Conservation (phyloP, 2,797 vertebrate species). For the Clarias pachynema region DNA sequence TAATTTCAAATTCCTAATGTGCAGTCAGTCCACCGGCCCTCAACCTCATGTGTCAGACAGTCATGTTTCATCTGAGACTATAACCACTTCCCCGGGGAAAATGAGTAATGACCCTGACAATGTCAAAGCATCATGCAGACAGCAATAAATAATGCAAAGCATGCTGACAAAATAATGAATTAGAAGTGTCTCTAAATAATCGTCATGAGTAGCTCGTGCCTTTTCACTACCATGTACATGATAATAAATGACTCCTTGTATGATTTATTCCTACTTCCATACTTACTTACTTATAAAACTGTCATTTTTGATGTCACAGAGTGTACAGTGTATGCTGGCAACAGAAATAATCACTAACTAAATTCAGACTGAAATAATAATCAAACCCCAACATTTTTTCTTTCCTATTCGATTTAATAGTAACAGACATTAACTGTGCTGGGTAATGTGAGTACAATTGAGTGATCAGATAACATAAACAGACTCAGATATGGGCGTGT, state of each 20-base stretch:
- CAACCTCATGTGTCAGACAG: background rate
- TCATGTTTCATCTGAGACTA: conserved; percentile 37
- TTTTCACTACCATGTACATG: background rate
- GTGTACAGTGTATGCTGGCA: background rate
- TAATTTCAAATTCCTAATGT: background rate
- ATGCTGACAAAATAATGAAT: conserved; percentile 10
- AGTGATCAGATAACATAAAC: background rate
- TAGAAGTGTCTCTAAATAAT: conserved; percentile 14
- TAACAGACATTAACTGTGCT: background rate
- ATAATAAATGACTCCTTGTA: background rate
- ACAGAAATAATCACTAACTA: background rate
- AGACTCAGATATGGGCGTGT: background rate
- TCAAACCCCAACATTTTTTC: background rate
- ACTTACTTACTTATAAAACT: background rate
- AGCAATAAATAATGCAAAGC: conserved; percentile 16
- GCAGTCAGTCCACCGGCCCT: background rate
- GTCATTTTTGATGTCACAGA: background rate
- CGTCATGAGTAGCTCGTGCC: background rate
- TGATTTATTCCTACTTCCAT: background rate
- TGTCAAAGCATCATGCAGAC: conserved; percentile 4
- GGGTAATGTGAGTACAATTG: background rate
- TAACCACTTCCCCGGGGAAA: background rate
- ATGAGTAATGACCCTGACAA: conserved; percentile 1
- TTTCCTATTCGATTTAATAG: too few relatives aligned
- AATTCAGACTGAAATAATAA: background rate